Base-by-base conservation (phyloP, 2,797 vertebrate genomes). In the Centroberyx gerrardi region DNA sequence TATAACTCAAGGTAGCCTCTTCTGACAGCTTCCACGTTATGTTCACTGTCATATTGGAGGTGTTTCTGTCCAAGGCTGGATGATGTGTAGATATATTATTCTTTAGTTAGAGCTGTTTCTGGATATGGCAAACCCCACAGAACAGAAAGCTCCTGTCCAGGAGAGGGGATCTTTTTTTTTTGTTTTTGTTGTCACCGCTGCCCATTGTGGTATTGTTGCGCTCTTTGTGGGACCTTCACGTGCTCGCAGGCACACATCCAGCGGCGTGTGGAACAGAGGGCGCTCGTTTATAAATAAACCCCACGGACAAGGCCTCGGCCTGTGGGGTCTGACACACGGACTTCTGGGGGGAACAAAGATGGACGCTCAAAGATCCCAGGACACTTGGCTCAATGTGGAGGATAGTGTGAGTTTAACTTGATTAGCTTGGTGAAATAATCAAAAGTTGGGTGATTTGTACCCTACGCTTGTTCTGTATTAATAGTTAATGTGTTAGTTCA, bases 151-250 rank as follows among this genome's bases (percentile, higher is more conserved):
- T 64, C 42, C 27, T 81, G 64, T 61, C 31, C 54, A 59, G 8
- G 55, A 38, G 29, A 29, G 38, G 33, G n/a, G 27, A 52, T 69
- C 71, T 60, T 52, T 83, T 76, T 80, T 73, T n/a, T 77, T 17
- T 3, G n/a, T 27, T 69, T 75, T 85, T 87, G 82, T 89, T 90
- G 73, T 75, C 29, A 2, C n/a, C 17, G 53, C 65, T 7, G 60
- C 52, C 80, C 79, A 83, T 94, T 95, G 92, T 93, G n/a, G 65
- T 38, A 69, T 88, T 91, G 87, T 88, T 72, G 61, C 1, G 27
- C 40, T 81, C 88, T 91, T 89, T 94, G 93, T 94, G 86, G 67
- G 61, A 36, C 72, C 68, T 82, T 91, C 93, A 92, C 91, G 79
- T 87, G 92, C 71, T 66, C 63, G 2, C 80, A 49, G 38, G 80